Base-by-base conservation (phyloP, 2,113 vertebrate species). In the Plotosus lineatus region DNA sequence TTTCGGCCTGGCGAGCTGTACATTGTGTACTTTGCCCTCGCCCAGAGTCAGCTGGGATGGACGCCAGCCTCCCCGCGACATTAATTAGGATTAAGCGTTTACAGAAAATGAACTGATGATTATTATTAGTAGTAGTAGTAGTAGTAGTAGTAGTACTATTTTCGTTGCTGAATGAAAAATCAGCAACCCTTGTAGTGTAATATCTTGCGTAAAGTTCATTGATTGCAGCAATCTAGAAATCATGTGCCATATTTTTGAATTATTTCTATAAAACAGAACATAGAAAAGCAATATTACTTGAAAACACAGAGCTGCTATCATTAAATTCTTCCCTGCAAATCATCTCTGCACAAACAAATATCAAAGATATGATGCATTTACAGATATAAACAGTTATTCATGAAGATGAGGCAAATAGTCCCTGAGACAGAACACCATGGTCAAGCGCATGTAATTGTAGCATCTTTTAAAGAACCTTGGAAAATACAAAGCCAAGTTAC, bases 361-460 rank as follows among this genome's bases (percentile, higher is more conserved):
- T 26, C 53, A 60, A 21, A 31, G 50, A 72, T 82, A 65, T 82
- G 74, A 58, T 51, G 80, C 56, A 44, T 65, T 51, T 82, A 75
- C 46, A 63, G 42, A 71, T 42, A 23, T 4, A 50, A 11, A 33
- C 44, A 23, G 4, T 48, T 82, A 28, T 61, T 42, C 65, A 74
- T 31, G 38, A 9, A 15, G 10, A 1, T 50, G 17, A 9, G 17
- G 48, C 10, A 50, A 8, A 14, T 2, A 50, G 10, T 9, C 48
- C 48, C 48, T 50, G 48, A 50, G n/a, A 9, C 17, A 15, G 17
- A 50, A 50, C 10, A 2, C 48, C 48, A 50, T 8, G 48, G 48
- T 50, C n/a, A n/a, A n/a, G n/a, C n/a, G n/a, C n/a, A n/a, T n/a
- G n/a, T n/a, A n/a, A n/a, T n/a, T n/a, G n/a, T n/a, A n/a, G n/a